Base-by-base conservation (phyloP, 2,797 vertebrate genomes). In the Chaetodon trifasciatus region DNA sequence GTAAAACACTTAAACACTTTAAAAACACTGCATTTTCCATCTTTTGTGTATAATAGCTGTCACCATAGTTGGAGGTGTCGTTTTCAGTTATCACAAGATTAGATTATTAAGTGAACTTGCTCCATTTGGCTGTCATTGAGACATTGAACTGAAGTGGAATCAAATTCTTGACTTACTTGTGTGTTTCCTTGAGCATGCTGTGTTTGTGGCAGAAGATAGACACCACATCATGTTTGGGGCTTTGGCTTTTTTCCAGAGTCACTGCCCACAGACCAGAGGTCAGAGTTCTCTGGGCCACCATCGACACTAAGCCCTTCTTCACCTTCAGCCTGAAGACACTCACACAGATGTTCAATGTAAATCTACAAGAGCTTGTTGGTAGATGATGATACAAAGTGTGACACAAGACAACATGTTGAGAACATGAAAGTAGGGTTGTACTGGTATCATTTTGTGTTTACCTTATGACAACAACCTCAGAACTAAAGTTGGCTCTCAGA, bases 231-330 rank as follows among this genome's bases (percentile, higher is more conserved):
- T 95, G 92, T 75, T 89, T 91, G 70, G 90, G 83, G 70, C 83
- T 85, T n/a, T 92, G 89, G 35, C 74, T 94, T 74, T 64, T 91
- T 72, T 95, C 94, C 83, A 95, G 62, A 24, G 86, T 93, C 80
- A 94, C 89, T 6, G 87, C 73, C 95, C 95, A 95, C 7, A 86
- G 75, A 62, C 93, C 89, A 58, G 93, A 89, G 70, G 74, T 89
- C 76, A 89, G 72, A 6, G 89, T 79, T 40, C 89, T 89, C 50
- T 92, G 86, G n/a, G 88, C 89, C 73, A 92, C 79, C 79, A 94
- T 74, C 0, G 93, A 94, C 58, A 95, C 80, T 71, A 95, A 85
- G 13, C 94, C 92, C 73, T 93, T 96, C 80, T 91, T 94, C 73
- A 95, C 86, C 84, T 92, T 94, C 56, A 95, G 49, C 81, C 95